Percentiles rank a stretch among this genome's conserved stretches.
Evolutionary conservation across 2,888 invertebrate genomes (phyloP).

Genomic region (Sesamia inferens): DNA sequence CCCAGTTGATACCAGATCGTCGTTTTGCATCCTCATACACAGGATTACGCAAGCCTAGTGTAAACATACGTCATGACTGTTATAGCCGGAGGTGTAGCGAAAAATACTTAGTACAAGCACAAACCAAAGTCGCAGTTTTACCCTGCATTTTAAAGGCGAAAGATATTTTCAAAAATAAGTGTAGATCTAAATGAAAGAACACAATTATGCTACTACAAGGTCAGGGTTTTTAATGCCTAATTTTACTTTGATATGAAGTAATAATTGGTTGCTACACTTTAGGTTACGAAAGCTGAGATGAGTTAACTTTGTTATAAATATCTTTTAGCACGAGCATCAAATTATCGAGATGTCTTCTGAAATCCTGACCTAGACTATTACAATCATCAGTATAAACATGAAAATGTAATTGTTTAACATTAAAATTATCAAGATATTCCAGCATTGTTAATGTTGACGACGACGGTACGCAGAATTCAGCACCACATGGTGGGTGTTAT

Average conservation of each 20-base stretch:
- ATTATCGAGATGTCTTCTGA: neutral
- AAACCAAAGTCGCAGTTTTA: neutral
- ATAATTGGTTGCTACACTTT: neutral
- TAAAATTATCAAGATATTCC: constrained; percentile 17
- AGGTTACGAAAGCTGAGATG: neutral
- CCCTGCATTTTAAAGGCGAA: neutral
- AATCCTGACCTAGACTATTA: neutral
- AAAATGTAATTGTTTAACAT: constrained; percentile 1
- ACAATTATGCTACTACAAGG: neutral
- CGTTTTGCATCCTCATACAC: constrained; percentile 50
- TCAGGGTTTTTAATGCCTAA: neutral
- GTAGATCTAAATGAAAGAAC: neutral
- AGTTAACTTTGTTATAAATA: neutral
- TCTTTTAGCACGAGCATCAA: neutral
- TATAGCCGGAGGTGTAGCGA: neutral
- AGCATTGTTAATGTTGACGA: constrained; percentile 30
- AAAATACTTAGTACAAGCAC: neutral
- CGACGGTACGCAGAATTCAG: constrained; percentile 31
- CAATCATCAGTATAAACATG: neutral
- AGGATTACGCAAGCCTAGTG: constrained; percentile 48
- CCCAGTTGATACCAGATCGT: constrained; percentile 46
- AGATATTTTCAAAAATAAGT: neutral
- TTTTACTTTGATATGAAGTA: neutral
- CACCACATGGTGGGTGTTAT: constrained; percentile 48
- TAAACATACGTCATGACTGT: constrained; percentile 34